Evolutionary conservation across 1,140 invertebrate genomes (phyloP), one percentile per base, ranked within the genome.

Genomic region (Bombus confusus): DNA sequence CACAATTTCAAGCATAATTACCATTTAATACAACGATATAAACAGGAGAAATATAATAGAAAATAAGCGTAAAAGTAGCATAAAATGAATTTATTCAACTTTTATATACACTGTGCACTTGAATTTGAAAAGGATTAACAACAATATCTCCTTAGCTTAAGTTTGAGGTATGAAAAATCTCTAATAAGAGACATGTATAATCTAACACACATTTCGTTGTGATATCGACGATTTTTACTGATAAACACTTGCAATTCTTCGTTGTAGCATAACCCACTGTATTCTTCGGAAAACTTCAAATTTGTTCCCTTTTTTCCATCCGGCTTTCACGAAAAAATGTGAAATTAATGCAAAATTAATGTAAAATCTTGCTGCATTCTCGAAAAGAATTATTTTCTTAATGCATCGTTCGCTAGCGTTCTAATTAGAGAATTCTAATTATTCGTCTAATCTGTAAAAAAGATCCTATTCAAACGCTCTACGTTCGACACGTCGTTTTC

Each of bases 401-500:
- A n/a, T 25, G 9, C n/a, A 0, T 3, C 3, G 22, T 59, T 5
- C 57, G 57, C n/a, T n/a, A n/a, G n/a, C 25, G 10, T 62, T n/a
- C 6, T 8, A 22, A 52, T 22, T 52, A 52, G 47, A 52, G 47
- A 22, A 52, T 52, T 22, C 47, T 8, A 52, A 52, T 52, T 52
- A 22, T 22, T 22, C 18, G 18, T 52, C 47, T 52, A 52, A 52
- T 52, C 18, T 8, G 18, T 52, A 8, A 52, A 52, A 59, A 5
- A 31, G 18, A 77, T 52, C 6, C 59, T 25, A 41, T 80, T 76
- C 37, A 47, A 74, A 37, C 59, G 66, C 57, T 69, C 34, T 31
- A 37, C 66, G 66, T 68, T 68, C 43, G 39, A 37, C 57, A 80
- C 47, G 15, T 41, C 85, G 62, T 74, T 86, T 22, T 28, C 85